Evolutionary conservation across 2,797 vertebrate genomes (phyloP).

Genomic region (Gobionotothen gibberifrons): DNA sequence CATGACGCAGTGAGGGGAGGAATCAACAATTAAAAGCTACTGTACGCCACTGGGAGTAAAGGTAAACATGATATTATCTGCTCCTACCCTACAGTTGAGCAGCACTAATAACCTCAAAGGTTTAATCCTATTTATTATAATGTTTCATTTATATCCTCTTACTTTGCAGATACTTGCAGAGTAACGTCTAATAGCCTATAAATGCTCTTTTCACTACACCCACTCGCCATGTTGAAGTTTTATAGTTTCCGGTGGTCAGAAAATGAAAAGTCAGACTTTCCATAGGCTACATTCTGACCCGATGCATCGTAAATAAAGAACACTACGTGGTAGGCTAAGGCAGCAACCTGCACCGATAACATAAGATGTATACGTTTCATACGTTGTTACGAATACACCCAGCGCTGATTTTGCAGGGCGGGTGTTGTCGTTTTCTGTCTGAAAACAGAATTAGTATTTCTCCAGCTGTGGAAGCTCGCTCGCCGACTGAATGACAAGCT

Average conservation of each 20-base stretch:
- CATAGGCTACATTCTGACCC: not conserved
- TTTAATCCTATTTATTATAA: too few relatives aligned
- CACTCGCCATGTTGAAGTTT: conserved; percentile 56
- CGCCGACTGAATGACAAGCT: conserved; percentile 12
- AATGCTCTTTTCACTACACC: not conserved
- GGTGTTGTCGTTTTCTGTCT: conserved; percentile 32
- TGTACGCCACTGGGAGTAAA: conserved; percentile 27
- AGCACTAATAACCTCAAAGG: not conserved
- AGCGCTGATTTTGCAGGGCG: conserved; percentile 18
- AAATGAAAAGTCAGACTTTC: conserved; percentile 41
- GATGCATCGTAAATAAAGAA: not conserved
- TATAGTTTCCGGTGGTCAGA: conserved; percentile 26
- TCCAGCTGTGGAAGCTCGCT: conserved; percentile 7
- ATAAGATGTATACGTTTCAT: not conserved
- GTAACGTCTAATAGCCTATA: not conserved
- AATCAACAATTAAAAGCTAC: conserved; percentile 46
- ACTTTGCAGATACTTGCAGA: not conserved
- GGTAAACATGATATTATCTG: conserved; percentile 23
- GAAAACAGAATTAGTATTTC: conserved; percentile 1
- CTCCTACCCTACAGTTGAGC: not conserved
- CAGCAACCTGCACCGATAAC: not conserved
- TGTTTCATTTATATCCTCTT: not conserved
- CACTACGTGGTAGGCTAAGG: not conserved
- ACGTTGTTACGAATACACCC: not conserved
- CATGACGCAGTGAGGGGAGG: conserved; percentile 58